Percentiles rank a stretch among this genome's conserved stretches.
Conservation (phyloP, 2,797 vertebrate species). For the Gambusia yucatana region DNA sequence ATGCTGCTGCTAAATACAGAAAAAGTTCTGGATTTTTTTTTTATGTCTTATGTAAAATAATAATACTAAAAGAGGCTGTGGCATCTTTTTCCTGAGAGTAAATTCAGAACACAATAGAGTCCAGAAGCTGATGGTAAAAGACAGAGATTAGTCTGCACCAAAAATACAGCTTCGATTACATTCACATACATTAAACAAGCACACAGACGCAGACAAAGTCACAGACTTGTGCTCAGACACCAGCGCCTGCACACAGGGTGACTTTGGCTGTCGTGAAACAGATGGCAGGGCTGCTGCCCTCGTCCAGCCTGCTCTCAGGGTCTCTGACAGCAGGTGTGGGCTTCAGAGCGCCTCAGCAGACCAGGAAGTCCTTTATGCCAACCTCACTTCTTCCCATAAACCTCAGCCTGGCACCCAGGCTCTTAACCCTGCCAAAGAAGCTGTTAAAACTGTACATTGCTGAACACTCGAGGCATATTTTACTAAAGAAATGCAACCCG, state of each 20-base stretch:
- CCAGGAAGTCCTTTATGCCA: constrained; percentile 54
- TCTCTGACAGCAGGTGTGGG: constrained; percentile 67
- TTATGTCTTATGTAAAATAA: background rate
- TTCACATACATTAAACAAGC: background rate
- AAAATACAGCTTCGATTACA: constrained; percentile 8
- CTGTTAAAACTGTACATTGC: constrained; percentile 40
- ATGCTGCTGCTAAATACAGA: too few species aligned
- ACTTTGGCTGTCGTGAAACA: constrained; percentile 76
- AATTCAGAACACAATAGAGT: background rate
- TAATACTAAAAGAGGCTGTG: background rate
- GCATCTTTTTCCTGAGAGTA: background rate
- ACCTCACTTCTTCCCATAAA: constrained; percentile 47
- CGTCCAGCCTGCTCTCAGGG: constrained; percentile 50
- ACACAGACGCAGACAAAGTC: background rate
- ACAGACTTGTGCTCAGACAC: constrained; percentile 25
- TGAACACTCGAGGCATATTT: constrained; percentile 26
- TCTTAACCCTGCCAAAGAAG: constrained; percentile 55
- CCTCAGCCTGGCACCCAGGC: constrained; percentile 54
- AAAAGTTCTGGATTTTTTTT: background rate
- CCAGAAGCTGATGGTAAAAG: background rate
- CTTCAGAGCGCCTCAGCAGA: constrained; percentile 60
- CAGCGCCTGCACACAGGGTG: constrained; percentile 62
- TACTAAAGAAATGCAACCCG: background rate
- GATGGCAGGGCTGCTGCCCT: constrained; percentile 73
- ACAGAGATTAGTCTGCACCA: constrained; percentile 2